Conservation (phyloP, 2,888 invertebrate genomes). For the Drosophila neoperkinsi region DNA sequence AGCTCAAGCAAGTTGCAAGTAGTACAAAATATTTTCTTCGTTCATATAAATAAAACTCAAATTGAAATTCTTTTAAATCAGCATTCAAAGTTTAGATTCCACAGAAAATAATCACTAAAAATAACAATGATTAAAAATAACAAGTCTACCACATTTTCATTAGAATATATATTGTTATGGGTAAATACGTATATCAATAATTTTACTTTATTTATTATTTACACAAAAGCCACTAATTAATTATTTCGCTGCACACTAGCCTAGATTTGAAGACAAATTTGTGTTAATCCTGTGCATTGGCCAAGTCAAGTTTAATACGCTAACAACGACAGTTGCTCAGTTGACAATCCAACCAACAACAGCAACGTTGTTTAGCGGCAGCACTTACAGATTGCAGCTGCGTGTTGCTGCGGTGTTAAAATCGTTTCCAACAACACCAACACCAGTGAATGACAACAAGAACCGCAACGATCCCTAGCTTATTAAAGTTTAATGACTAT, state of each 20-base stretch:
- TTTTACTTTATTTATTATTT: neutral
- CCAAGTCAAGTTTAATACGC: neutral
- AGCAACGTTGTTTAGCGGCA: constrained; percentile 9
- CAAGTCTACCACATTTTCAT: neutral
- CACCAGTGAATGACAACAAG: constrained; percentile 26
- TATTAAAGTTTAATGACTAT: constrained; percentile 72
- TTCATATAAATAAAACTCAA: neutral
- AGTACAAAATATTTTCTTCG: constrained; percentile 5
- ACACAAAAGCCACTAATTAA: neutral
- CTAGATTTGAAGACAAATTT: constrained; percentile 3
- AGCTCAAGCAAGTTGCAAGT: constrained; percentile 7
- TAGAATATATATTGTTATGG: too few species aligned
- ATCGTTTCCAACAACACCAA: constrained; percentile 30
- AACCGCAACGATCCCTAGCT: constrained; percentile 60
- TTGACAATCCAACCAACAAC: constrained; percentile 37
- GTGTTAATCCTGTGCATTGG: constrained; percentile 14
- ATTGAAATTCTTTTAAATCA: neutral
- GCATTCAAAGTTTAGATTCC: neutral
- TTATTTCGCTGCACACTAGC: neutral
- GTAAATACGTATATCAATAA: neutral
- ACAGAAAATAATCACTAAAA: neutral
- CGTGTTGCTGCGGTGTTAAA: constrained; percentile 54
- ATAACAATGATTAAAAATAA: neutral
- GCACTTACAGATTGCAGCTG: constrained; percentile 46
- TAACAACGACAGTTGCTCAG: neutral